Base-by-base conservation (phyloP, 2,113 vertebrate species). In the Trematomus loennbergii region DNA sequence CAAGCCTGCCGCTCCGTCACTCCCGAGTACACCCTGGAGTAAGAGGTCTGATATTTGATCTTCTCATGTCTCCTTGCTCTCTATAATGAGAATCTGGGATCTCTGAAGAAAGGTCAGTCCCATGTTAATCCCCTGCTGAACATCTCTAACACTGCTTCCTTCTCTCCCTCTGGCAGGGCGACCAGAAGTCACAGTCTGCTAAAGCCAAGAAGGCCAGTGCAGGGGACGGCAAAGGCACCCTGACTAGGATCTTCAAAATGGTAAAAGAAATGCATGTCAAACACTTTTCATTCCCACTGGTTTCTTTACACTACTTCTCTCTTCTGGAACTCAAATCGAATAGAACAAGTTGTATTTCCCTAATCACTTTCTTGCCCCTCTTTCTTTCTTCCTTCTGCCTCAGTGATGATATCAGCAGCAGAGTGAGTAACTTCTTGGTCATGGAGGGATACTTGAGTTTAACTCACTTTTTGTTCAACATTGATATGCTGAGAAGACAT, bases 171-270 rank as follows among this genome's bases (percentile, higher is more conserved):
- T 64, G 8, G 64, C 89, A 96, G 95, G 94, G 90, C 2, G 87
- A 88, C 63, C 94, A 95, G 89, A 96, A 95, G 91, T 92, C 93
- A 73, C 90, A 91, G 55, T 92, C 93, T 17, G 87, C 80, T 87
- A 98, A 97, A 95, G 96, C 95, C 82, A 95, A 97, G 92, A 98
- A 96, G 94, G 96, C 96, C 86, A 92, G 94, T 68, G 94, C 95
- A 40, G 95, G 96, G 87, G 97, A 97, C 36, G 96, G 97, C 88
- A 97, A 98, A 94, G 96, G 97, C 76, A 93, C 97, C 85, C 96
- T 99, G 92, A 98, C 97, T 94, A 97, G 87, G 95, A 96, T 99
- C 96, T 99, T 99, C 96, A 99, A 96, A 94, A 97, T 98, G 97
- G 98, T 99, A 98, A 97, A 17, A 87, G 53, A 53, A 52, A 9